Evolutionary conservation across 2,797 vertebrate species (phyloP).

Genomic region (Percopsis omiscomaycus): DNA sequence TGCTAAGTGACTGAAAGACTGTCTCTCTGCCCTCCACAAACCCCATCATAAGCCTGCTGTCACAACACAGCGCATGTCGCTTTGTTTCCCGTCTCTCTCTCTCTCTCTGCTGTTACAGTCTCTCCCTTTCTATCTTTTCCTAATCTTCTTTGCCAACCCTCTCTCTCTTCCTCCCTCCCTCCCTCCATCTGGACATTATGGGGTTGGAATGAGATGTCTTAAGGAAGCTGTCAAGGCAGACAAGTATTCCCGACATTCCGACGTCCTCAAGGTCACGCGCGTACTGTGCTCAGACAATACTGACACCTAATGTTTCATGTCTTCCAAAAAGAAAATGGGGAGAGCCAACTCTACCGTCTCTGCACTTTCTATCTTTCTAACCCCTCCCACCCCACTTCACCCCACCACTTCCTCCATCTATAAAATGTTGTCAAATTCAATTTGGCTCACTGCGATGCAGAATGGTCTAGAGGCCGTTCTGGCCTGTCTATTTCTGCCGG

Average conservation of each 20-base stretch:
- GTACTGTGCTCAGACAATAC: slow-evolving; percentile 37
- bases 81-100: slow-evolving; percentile 17
- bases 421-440: slow-evolving; percentile 37
- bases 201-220: slow-evolving; percentile 46
- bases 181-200: slow-evolving; percentile 40
- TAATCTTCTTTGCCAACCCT: slow-evolving; percentile 11
- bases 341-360: slow-evolving; percentile 40
- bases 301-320: slow-evolving; percentile 56
- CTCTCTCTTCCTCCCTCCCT: slow-evolving; percentile 6
- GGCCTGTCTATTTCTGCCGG: background rate
- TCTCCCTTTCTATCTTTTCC: slow-evolving; percentile 10
- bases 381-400: background rate
- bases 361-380: background rate
- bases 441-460: slow-evolving; percentile 22
- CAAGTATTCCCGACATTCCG: slow-evolving; percentile 13
- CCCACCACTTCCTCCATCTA: slow-evolving; percentile 25
- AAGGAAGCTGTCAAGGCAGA: slow-evolving; percentile 23
- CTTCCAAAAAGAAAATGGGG: slow-evolving; percentile 43
- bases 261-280: slow-evolving; percentile 42
- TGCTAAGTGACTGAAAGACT: slow-evolving; percentile 7
- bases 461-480: slow-evolving; percentile 20
- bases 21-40: slow-evolving; percentile 26
- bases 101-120: background rate
- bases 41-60: slow-evolving; percentile 29
- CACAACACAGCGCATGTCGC: slow-evolving; percentile 35